Evolutionary conservation across 1,140 invertebrate species (phyloP), one percentile per base, ranked within the genome.

Genomic region (Ceratina australensis): DNA sequence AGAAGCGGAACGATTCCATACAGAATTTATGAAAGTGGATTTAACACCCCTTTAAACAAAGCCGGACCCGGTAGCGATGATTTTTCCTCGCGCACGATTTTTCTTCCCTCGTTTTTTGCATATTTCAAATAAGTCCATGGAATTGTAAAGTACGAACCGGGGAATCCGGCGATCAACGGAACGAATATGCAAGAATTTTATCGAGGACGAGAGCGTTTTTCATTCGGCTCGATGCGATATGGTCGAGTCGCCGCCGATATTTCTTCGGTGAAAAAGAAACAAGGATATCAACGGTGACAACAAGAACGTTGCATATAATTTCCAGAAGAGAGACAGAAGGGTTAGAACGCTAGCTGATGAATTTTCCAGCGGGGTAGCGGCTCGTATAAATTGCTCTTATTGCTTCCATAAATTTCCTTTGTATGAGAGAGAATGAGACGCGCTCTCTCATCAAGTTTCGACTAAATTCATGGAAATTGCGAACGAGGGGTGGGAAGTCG

Each of bases 381-480:
- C 56, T 63, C 66, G 74, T 71, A 60, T 71, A 77, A 77, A 77
- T 77, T 77, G 74, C 74, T 77, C 74, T 71, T 77, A 77, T 77
- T 77, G 66, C 74, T 68, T 77, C 74, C 66, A 77, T 77, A 77
- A 77, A 77, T 77, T 77, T 71, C 74, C 74, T 77, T 77, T 77
- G 74, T 77, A 60, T 77, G 49, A 61, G 74, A 42, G 66, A 69
- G 74, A 76, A 76, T 69, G 74, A 76, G 74, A 76, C 66, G 54
- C 10, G 73, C 63, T 78, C 64, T 42, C 33, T 54, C 52, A 66
- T 79, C 64, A 52, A 73, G 33, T 82, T 56, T 78, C 57, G 79
- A 74, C 49, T 81, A 81, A 67, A 82, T 82, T 61, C 72, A 68
- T 63, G 72, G 57, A 81, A 82, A 64, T 72, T 77, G 56, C 81